Conservation (phyloP, 2,113 vertebrate genomes). For the Leucoraja erinaceus region DNA sequence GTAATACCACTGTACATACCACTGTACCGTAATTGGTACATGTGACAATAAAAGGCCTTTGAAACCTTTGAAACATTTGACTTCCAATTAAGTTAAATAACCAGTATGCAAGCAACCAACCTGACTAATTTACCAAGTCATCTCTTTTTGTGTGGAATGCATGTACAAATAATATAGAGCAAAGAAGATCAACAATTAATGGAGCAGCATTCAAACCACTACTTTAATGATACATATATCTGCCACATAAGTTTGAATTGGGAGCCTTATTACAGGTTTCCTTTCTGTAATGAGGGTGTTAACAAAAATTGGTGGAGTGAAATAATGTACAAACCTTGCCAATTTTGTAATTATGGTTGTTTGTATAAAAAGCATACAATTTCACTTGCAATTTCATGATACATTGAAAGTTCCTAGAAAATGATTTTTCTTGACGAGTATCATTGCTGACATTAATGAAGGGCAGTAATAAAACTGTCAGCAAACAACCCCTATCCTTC, state of each 20-base stretch:
- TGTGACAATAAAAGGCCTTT: no score
- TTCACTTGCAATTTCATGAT: conserved; percentile 26
- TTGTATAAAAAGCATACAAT: conserved; percentile 24
- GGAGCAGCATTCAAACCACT: not conserved
- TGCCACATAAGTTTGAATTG: not conserved
- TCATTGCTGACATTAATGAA: conserved; percentile 36
- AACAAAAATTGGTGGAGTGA: not conserved
- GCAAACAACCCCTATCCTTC: conserved; percentile 28
- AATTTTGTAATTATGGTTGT: not conserved
- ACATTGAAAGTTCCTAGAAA: not conserved
- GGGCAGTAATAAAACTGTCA: conserved; percentile 33
- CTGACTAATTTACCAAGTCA: not conserved
- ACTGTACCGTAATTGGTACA: no score
- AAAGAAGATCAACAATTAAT: not conserved
- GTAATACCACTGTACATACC: no score
- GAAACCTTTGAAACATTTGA: no score
- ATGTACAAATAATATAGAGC: not conserved
- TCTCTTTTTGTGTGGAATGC: not conserved
- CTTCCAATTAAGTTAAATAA: not conserved
- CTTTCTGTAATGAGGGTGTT: not conserved
- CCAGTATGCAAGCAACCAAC: not conserved
- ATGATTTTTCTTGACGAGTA: conserved; percentile 34
- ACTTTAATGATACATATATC: not conserved
- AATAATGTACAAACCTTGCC: conserved; percentile 6
- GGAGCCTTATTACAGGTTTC: not conserved